Conservation (phyloP, 2,888 invertebrate species). For the Loripinus fragilis region DNA sequence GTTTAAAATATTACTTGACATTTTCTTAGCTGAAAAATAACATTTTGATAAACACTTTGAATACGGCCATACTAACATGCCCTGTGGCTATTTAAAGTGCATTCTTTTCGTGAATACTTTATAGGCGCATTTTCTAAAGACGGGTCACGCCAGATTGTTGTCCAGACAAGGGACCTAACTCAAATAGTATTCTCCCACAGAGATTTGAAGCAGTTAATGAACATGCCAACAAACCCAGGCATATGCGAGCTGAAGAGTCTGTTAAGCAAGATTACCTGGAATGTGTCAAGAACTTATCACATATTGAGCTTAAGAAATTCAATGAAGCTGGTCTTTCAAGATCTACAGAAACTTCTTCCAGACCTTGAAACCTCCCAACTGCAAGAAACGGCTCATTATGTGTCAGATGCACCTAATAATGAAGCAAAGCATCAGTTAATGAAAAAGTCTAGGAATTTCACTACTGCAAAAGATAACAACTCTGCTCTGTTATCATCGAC, state of each 20-base stretch:
- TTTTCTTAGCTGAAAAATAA: neutral
- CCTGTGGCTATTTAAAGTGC: neutral
- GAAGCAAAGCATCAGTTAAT: neutral
- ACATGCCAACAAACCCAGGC: neutral
- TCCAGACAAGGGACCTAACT: slow-evolving; percentile 13
- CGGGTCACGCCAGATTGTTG: slow-evolving; percentile 7
- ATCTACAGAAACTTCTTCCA: neutral
- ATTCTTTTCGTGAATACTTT: neutral
- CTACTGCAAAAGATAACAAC: neutral
- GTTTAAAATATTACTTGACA: neutral
- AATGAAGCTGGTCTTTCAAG: neutral
- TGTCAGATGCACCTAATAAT: neutral
- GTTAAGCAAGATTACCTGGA: neutral
- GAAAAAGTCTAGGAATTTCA: neutral
- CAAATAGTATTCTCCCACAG: neutral
- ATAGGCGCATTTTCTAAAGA: neutral
- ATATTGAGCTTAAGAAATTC: neutral
- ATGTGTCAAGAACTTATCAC: neutral
- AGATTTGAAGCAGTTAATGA: neutral
- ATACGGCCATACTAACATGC: neutral
- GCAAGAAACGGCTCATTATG: neutral
- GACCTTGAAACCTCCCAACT: neutral
- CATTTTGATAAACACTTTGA: neutral
- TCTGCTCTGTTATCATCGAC: neutral
- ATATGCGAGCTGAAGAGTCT: no score